Base-by-base conservation (phyloP, 2,888 invertebrate species). In the Sarcophaga subvicina region DNA sequence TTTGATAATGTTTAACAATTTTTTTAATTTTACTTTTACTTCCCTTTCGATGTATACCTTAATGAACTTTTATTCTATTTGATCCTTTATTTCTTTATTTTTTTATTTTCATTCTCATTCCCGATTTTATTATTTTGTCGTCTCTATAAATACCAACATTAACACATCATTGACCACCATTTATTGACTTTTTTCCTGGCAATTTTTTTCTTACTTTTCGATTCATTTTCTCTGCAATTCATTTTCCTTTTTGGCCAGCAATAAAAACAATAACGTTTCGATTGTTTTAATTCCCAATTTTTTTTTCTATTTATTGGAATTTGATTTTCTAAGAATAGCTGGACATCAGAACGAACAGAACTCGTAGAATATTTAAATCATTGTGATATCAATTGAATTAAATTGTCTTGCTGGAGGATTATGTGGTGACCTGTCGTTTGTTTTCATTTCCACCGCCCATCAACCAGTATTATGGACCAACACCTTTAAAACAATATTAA, bases 321-420 rank as follows among this genome's bases (percentile, higher is more conserved):
- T 64, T 59, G 54, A 59, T 76, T 76, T 60, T 60, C 54, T 54
- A 54, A 54, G 54, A 54, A 54, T 54, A 54, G 54, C 54, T 54
- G 54, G 54, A 54, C 54, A 54, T 54, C 2, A 54, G 17, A 12
- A 4, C 27, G 45, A 81, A 83, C 77, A 73, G 17, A 77, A 77
- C 60, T 80, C 67, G 78, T 83, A 85, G 83, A 89, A 89, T 88
- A 90, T 90, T 90, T 90, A 90, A 90, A 90, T 90, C 90, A 90
- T 90, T 90, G 71, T 89, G 89, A 83, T 88, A 89, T 89, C 89
- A 90, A 90, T 90, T 90, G 90, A 90, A 89, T 90, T 90, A 90
- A 90, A 90, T 89, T 90, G 90, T 90, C 89, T 86, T 89, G 88
- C 87, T 76, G 81, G 80, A 60, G 88, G 87, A 88, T 88, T 86